Evolutionary conservation across 2,113 vertebrate genomes (phyloP), one percentile per base, ranked within the genome.

Genomic region (Anoura caudifer): DNA sequence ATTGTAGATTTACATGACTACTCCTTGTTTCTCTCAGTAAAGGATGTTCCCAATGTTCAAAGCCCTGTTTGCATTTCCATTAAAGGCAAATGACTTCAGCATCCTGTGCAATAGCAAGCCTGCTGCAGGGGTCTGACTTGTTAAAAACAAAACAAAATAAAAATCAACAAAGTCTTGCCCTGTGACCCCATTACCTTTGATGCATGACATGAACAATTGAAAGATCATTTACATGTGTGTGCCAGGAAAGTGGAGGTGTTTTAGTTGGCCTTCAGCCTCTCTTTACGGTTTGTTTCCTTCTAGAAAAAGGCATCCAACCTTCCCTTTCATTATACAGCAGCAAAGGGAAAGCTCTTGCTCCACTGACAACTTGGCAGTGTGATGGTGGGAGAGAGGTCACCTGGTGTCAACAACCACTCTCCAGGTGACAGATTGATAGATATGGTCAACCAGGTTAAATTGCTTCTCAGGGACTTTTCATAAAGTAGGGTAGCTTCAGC

Each of bases 391-490:
- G 59, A 86, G 61, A 89, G 81, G 20, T 15, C 69, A 19, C 5
- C 47, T 3, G 54, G 33, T 87, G 90, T 47, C 54, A 79, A 85
- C 47, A 33, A 33, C 72, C 36, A 0, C 73, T 97, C 79, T 84
- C 93, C 93, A 79, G 86, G 67, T 81, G 52, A 94, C n/a, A 96
- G 61, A 95, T 80, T 93, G 79, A 95, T 90, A 92, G 69, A 89
- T 85, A n/a, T 67, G 56, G n/a, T 88, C 73, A 95, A 69, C 63
- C 13, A 54, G 89, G 79, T 93, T 97, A 47, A 98, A 83, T 16
- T 63, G 82, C 59, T 97, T 82, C 90, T 22, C 0, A 0, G 72
- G 79, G n/a, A 85, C 87, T 81, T 96, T 91, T 84, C 19, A 47
- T 54, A 45, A 83, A 95, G 91, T 22, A 38, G 52, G 8, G 12